Evolutionary conservation across 2,888 invertebrate genomes (phyloP), one percentile per base, ranked within the genome.

Genomic region (Callimorpha dominula): DNA sequence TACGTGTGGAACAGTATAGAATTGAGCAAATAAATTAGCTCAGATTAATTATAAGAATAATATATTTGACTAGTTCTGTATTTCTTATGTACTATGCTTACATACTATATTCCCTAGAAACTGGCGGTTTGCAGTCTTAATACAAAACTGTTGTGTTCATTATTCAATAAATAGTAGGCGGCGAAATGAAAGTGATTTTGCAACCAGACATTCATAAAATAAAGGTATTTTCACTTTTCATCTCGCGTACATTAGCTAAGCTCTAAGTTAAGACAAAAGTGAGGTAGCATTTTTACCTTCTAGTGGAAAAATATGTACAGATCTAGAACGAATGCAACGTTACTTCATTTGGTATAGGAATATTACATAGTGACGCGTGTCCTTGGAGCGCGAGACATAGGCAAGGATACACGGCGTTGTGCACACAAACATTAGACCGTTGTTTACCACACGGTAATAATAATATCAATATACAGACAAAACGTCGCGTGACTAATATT

Each of bases 221-320:
- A 80, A 82, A 83, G 81, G 77, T 73, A 83, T 78, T 77, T 79
- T 85, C 75, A 79, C 70, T 71, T 77, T 76, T 80, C 65, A 80
- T 84, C 79, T 82, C 77, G 79, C 86, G 68, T 83, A 79, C 80
- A 91, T 88, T 89, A 90, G 93, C 93, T 95, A 95, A 95, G 95
- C 95, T 94, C 92, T 91, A 91, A 91, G 92, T 92, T 93, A 93
- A 92, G 93, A 89, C 82, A 92, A 91, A 94, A 93, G 94, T 95
- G 95, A 95, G 95, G 95, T 95, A 95, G 95, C 95, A 90, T 94
- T 93, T 93, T 95, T 94, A 95, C 92, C 93, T 91, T 93, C 93
- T 94, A 94, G 90, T 93, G 93, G 92, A 93, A 93, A 90, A 93
- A 91, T 95, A 95, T 95, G 87, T 95, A 95, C 95, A 95, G 85